phyloP scores from a whole-genome alignment of 2,888 invertebrate genomes.

The Altica lythri region DNA sequence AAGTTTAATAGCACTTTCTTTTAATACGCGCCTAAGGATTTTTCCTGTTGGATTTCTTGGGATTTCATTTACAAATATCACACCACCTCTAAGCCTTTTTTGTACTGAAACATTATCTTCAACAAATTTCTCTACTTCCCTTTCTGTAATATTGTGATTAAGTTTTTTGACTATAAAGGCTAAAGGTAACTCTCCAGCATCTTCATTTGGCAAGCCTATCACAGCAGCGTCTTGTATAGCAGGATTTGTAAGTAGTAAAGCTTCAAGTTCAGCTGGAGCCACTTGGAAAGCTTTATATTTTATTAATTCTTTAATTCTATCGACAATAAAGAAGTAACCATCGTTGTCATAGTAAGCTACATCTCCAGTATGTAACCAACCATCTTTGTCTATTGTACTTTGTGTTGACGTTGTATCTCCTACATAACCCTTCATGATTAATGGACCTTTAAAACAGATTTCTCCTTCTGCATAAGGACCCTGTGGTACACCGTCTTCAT shows the following conservation, averaged over 20 bases:
- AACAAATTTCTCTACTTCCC: constrained; percentile 56
- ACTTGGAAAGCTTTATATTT: constrained; percentile 89
- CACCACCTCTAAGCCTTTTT: constrained; percentile 70
- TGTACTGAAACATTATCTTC: constrained; percentile 60
- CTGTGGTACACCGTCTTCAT: constrained; percentile 67
- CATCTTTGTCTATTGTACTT: constrained; percentile 72
- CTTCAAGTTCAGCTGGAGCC: constrained; percentile 88
- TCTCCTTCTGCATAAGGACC: constrained; percentile 77
- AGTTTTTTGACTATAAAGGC: constrained; percentile 75
- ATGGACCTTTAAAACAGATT: constrained; percentile 80
- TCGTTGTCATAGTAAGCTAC: constrained; percentile 82
- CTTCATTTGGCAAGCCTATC: constrained; percentile 75
- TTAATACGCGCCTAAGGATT: constrained; percentile 66
- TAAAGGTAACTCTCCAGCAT: constrained; percentile 75
- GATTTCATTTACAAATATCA: constrained; percentile 68
- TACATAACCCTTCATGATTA: constrained; percentile 75
- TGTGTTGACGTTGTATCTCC: constrained; percentile 71
- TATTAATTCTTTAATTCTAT: constrained; percentile 88
- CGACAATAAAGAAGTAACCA: constrained; percentile 81
- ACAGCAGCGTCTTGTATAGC: constrained; percentile 81
- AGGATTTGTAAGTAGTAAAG: constrained; percentile 72
- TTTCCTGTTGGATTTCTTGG: constrained; percentile 74
- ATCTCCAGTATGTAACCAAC: constrained; percentile 83
- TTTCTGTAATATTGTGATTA: constrained; percentile 58
- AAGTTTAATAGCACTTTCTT: constrained; percentile 54